These are phyloP conservation scores for Nudaria mundana DNA, from an alignment of 2,888 invertebrate genomes.

Conservation along the genomic window DNA sequence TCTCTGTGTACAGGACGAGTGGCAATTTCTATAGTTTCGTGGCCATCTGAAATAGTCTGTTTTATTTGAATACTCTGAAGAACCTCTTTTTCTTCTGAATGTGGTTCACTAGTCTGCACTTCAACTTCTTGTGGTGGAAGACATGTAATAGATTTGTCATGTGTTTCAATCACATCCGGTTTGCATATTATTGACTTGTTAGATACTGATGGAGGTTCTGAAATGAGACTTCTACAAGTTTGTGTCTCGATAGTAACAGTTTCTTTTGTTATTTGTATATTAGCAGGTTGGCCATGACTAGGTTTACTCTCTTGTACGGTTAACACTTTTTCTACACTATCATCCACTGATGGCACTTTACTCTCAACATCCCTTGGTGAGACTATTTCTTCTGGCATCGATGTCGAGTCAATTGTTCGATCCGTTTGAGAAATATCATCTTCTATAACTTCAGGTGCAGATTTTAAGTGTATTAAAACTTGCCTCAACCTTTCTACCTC, in stretches of 20 bases:
- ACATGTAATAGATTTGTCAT: slow-evolving; percentile 77
- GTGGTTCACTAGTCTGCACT: slow-evolving; percentile 82
- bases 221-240: slow-evolving; percentile 83
- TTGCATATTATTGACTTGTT: slow-evolving; percentile 70
- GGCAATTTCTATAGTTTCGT: slow-evolving; percentile 87
- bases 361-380: slow-evolving; percentile 51
- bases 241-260: slow-evolving; percentile 82
- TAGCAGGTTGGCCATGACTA: slow-evolving; percentile 31
- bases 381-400: slow-evolving; percentile 86
- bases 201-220: slow-evolving; percentile 59
- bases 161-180: slow-evolving; percentile 57
- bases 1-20: slow-evolving; percentile 81
- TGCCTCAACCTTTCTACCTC: slow-evolving; percentile 80
- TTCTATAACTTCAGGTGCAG: slow-evolving; percentile 61
- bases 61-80: slow-evolving; percentile 85
- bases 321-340: slow-evolving; percentile 31
- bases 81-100: slow-evolving; percentile 69
- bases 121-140: slow-evolving; percentile 81
- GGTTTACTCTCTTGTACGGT: slow-evolving; percentile 45
- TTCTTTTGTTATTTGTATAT: slow-evolving; percentile 34
- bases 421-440: slow-evolving; percentile 79
- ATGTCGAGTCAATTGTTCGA: slow-evolving; percentile 85
- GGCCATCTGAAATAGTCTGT: slow-evolving; percentile 83
- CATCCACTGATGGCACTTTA: slow-evolving; percentile 31
- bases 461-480: slow-evolving; percentile 64